phyloP scores from a whole-genome alignment of 1,140 invertebrate genomes.

The Meloidogyne exigua region DNA sequence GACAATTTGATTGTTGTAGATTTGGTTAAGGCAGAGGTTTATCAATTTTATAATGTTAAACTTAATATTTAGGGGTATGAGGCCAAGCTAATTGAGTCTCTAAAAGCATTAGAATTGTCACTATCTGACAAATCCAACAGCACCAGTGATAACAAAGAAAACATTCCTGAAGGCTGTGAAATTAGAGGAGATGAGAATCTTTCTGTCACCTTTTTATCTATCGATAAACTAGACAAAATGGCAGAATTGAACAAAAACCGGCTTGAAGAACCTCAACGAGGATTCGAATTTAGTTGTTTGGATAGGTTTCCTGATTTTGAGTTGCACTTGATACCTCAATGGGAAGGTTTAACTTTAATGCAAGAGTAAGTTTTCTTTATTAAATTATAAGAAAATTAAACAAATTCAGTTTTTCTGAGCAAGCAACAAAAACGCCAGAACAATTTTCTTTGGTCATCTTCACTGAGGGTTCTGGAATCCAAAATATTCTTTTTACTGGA shows the following conservation, averaged over 20 bases:
- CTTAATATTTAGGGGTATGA: neutral
- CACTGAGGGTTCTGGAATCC: neutral
- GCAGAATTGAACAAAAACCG: conserved; percentile 17
- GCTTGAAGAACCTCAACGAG: neutral
- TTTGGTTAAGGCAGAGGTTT: neutral
- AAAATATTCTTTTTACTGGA: conserved; percentile 8
- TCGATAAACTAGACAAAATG: conserved; percentile 33
- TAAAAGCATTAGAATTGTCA: neutral
- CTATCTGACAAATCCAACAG: neutral
- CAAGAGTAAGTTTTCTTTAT: conserved; percentile 16
- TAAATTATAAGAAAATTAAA: too few relatives aligned
- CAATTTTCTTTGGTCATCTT: neutral
- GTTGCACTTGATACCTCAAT: conserved; percentile 16
- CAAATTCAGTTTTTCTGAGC: neutral
- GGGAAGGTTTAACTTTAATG: conserved; percentile 14
- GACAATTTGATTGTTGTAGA: neutral
- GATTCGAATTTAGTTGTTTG: neutral
- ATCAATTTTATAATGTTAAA: neutral
- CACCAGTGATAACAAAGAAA: neutral
- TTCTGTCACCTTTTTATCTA: conserved; percentile 28
- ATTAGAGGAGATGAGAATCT: neutral
- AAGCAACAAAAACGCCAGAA: neutral
- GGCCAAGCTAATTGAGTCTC: neutral
- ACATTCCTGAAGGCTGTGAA: neutral
- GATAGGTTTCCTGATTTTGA: conserved; percentile 9